Conservation (phyloP, 2,797 vertebrate species). For the Columba guinea region DNA sequence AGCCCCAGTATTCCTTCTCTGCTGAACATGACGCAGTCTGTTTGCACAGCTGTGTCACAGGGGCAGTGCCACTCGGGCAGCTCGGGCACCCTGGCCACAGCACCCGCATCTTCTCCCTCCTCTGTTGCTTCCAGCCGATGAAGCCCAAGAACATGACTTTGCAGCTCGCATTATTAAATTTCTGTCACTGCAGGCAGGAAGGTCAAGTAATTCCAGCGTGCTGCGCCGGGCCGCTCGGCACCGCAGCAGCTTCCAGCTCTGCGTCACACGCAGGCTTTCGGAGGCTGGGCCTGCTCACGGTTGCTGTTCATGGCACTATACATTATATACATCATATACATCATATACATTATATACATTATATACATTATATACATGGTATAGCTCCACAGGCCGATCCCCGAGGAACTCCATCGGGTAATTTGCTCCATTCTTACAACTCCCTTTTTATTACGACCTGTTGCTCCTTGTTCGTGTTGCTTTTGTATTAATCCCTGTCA, state of each 20-base stretch:
- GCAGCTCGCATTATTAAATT: constrained; percentile 65
- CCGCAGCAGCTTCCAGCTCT: neutral
- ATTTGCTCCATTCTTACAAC: neutral
- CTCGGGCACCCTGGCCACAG: constrained; percentile 5
- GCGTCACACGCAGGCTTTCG: neutral
- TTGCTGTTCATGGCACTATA: neutral
- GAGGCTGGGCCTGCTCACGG: neutral
- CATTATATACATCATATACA: too few species aligned
- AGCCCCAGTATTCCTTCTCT: constrained; percentile 1
- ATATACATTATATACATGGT: neutral
- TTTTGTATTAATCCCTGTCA: neutral
- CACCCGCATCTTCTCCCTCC: constrained; percentile 44
- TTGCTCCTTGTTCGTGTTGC: neutral
- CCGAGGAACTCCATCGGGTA: accelerated
- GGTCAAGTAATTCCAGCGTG: constrained; percentile 52
- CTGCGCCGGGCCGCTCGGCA: neutral
- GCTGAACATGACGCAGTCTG: neutral
- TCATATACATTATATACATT: too few species aligned
- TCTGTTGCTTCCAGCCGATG: constrained; percentile 42
- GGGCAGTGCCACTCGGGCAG: neutral
- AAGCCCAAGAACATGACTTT: constrained; percentile 59
- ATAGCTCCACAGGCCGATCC: neutral
- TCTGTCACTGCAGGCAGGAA: constrained; percentile 57
- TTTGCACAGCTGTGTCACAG: constrained; percentile 9
- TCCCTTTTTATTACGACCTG: neutral